Evolutionary conservation across 2,797 vertebrate species (phyloP), one percentile per base, ranked within the genome.

Genomic region (Enteromius viviparus): DNA sequence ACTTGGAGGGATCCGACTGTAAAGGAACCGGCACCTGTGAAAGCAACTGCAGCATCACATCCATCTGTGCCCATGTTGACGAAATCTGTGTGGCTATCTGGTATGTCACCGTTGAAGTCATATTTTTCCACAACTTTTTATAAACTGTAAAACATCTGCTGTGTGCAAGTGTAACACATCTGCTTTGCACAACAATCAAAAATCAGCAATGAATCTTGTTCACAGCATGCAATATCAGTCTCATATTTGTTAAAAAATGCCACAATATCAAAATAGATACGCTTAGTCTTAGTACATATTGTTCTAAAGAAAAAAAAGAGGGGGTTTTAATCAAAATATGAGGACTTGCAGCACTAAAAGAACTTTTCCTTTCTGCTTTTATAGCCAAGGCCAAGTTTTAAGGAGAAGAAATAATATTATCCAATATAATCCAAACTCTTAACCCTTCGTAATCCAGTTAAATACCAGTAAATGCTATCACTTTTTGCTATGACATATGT

Each of bases 11-110:
- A 2, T 92, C 93, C 0, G 62, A 85, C 47, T 95, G 94, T n/a
- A 85, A 85, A 0, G 93, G 92, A 0, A 91, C 82, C 1, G 91
- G 89, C 8, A 91, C 68, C 62, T 95, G 94, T 83, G 60, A 49
- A 29, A 84, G 91, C 85, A 92, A 93, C 90, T 95, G 94, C 88
- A 81, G 23, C 87, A 93, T 94, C 88, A 92, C 94, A 0, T 32
- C 94, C 76, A 95, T 89, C 88, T 95, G 94, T 32, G 0, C 0
- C 0, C 0, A 40, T 0, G 0, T 0, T 0, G 76, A 72, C 0
- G 93, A 95, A 85, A 89, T 95, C 89, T 95, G 94, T 76, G 93
- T 95, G 9, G 81, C 92, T 55, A 91, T 95, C 89, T 95, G 94
- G 94, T 95, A 91, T 0, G 92, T 93, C 80, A 42, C 21, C 9